Conservation (phyloP, 1,140 invertebrate genomes). For the Episyrphus balteatus region DNA sequence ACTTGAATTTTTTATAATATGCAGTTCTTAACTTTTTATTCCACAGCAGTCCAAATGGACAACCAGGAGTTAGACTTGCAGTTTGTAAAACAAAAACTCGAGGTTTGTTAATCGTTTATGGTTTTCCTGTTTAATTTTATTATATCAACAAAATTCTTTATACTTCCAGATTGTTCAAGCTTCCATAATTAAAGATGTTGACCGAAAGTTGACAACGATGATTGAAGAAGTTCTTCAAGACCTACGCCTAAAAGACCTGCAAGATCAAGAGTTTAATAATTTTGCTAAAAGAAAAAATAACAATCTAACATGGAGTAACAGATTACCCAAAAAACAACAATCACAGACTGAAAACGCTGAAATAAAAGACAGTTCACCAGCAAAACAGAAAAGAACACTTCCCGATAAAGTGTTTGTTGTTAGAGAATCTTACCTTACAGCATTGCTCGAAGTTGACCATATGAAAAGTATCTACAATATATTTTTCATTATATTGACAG, state of each 20-base stretch:
- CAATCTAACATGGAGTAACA: conserved; percentile 25
- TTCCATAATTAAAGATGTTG: conserved; percentile 20
- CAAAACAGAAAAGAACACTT: conserved; percentile 11
- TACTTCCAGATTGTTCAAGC: conserved; percentile 9
- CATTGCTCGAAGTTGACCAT: conserved; percentile 66
- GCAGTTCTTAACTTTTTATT: too few relatives aligned
- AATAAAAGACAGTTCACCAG: background rate
- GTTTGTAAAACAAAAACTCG: too few relatives aligned
- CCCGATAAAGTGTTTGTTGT: conserved; percentile 55
- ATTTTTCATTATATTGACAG: conserved; percentile 65
- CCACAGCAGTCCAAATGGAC: too few relatives aligned
- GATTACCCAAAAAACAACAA: conserved; percentile 4
- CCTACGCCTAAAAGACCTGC: conserved; percentile 21
- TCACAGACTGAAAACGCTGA: conserved; percentile 2
- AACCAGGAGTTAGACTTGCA: too few relatives aligned
- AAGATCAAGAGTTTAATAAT: conserved; percentile 23
- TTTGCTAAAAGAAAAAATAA: conserved; percentile 12
- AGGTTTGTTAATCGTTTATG: too few relatives aligned
- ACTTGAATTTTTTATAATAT: too few relatives aligned
- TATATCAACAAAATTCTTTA: too few relatives aligned
- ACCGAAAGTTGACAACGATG: conserved; percentile 19
- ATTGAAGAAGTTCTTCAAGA: conserved; percentile 33
- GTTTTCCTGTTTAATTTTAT: too few relatives aligned
- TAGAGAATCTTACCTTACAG: conserved; percentile 64
- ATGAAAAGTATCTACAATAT: conserved; percentile 75